Evolutionary conservation across 2,797 vertebrate genomes (phyloP), one percentile per base, ranked within the genome.

Genomic region (Pantherophis vulpinus): DNA sequence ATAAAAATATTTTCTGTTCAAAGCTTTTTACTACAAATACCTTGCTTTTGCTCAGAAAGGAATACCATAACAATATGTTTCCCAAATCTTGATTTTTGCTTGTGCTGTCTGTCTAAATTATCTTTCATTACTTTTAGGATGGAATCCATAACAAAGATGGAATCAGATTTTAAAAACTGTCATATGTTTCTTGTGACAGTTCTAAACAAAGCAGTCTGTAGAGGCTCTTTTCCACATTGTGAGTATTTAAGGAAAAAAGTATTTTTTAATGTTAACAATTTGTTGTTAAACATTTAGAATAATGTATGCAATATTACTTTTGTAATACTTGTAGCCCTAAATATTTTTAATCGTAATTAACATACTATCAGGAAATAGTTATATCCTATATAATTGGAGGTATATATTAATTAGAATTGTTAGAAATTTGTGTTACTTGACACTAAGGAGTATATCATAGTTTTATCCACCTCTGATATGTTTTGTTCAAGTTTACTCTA

Each of bases 161-260:
- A 99, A 96, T 99, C 99, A 0, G 99, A 99, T 96, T 99, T 99
- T 97, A 99, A 99, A 96, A 99, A 99, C 97, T 99, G 99, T 94
- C 99, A 99, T 97, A 99, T 99, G 99, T 99, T 99, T 97, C 98
- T 99, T 47, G 99, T 99, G 93, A 99, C 99, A 0, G 98, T 99
- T 93, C 98, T 99, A 90, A 99, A 99, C 95, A 99, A 99, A 97
- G 99, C 99, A 0, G 99, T 99, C 32, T 99, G 99, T 92, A 98
- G 99, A 74, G 99, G 99, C 89, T 99, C 99, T 61, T 99, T 99
- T 96, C 99, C 99, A 91, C 99, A 99, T 66, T 93, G 99, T 99
- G 95, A 99, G 99, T 99, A 95, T 25, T 88, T 2, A 4, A 13
- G 29, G 42, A 86, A 42, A 29, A 91, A 25, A 54, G 9, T 61